Evolutionary conservation across 2,888 invertebrate genomes (phyloP), one percentile per base, ranked within the genome.

Genomic region (Diabrotica balteata): DNA sequence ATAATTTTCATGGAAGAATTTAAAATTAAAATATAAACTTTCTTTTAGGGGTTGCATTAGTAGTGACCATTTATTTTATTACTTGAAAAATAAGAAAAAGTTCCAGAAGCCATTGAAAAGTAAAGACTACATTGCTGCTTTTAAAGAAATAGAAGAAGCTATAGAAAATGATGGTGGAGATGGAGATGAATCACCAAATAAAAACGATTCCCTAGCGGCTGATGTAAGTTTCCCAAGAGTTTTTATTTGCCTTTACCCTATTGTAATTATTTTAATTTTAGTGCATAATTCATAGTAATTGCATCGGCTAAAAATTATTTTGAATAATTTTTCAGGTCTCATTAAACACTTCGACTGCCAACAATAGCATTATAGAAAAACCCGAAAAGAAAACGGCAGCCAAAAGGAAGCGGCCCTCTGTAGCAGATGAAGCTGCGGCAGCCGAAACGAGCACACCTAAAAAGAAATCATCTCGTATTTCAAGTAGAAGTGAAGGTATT

Each of bases 131-230:
- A 93, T 92, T 68, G 95, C 96, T 78, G 97, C 96, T 0, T 88
- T 97, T 17, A 89, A 90, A 79, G 93, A 97, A 84, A 94, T 97
- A 68, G 94, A 95, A 79, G 88, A 91, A 69, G 94, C 93, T 71
- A 87, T 93, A 57, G 86, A 87, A 63, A 70, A 78, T 63, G 78
- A 77, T 72, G 76, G 77, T 42, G 81, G 80, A 22, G 82, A 82
- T 76, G 81, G 80, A 54, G 78, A 79, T 70, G 72, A 63, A 53
- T 47, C 58, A 17, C 57, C 63, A 49, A 55, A 69, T 47, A 61
- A 8, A 42, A 63, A 60, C 11, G 66, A 66, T 10, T 59, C 63
- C 5, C 44, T 55, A 22, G 17, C 59, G 44, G 47, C 47, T 47
- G 55, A 67, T 63, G 67, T 67, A 63, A 67, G 67, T 55, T 42